Percentiles rank a stretch among this genome's conserved stretches.
These are phyloP conservation scores for Galendromus occidentalis DNA, from an alignment of 1,140 invertebrate species.

Conservation along the genomic window DNA sequence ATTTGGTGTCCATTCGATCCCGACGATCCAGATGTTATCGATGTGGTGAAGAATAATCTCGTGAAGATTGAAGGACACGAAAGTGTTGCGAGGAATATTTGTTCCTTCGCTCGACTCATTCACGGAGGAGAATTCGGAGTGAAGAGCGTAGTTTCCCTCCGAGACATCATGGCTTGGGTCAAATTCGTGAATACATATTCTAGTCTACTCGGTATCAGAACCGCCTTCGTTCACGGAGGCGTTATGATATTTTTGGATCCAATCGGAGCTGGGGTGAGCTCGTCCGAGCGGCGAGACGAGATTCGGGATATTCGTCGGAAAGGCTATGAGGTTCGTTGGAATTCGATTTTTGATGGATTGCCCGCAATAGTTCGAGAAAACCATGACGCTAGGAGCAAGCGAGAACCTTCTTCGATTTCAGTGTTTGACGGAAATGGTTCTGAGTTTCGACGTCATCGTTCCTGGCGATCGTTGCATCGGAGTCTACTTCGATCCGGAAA, in stretches of 20 bases:
- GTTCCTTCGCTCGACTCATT: slow-evolving; percentile 45
- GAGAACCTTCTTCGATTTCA: too few relatives aligned
- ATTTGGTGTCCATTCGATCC: slow-evolving; percentile 78
- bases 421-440: too few relatives aligned
- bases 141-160: slow-evolving; percentile 31
- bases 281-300: slow-evolving; percentile 37
- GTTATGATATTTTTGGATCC: slow-evolving; percentile 76
- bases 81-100: slow-evolving; percentile 38
- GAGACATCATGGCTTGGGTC: slow-evolving; percentile 82
- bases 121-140: slow-evolving; percentile 45
- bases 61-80: slow-evolving; percentile 26
- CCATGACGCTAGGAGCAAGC: too few relatives aligned
- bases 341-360: too few relatives aligned
- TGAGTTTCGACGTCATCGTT: too few relatives aligned
- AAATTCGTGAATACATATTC: slow-evolving; percentile 55
- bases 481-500: too few relatives aligned
- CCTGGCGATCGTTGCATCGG: too few relatives aligned
- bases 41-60: slow-evolving; percentile 61
- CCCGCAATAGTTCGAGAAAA: too few relatives aligned
- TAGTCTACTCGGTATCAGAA: slow-evolving; percentile 21
- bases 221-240: slow-evolving; percentile 67
- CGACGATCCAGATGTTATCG: slow-evolving; percentile 44
- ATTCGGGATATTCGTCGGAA: slow-evolving; percentile 32
- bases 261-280: slow-evolving; percentile 38
- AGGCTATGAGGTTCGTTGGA: neutral